A percentile compares a stretch with the other conserved stretches of the same genome.
phyloP scores from a whole-genome alignment of 2,113 vertebrate genomes.

The Anhinga rufa region DNA sequence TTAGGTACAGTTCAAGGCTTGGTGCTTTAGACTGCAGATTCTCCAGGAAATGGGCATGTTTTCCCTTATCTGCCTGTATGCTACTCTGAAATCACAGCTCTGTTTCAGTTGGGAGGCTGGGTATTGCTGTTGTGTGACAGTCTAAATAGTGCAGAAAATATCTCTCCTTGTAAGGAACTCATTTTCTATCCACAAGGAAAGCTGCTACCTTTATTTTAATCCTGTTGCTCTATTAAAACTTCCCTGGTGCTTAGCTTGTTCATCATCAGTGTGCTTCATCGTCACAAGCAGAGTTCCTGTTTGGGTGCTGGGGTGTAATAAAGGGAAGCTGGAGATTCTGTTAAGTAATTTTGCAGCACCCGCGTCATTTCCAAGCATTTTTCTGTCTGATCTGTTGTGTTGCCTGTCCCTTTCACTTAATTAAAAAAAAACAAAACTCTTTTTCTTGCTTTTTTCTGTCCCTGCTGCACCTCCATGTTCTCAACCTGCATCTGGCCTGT shows the following conservation, averaged over 20 bases:
- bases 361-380: neutral
- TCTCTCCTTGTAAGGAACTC: neutral
- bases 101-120: neutral
- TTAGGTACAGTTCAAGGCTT: neutral
- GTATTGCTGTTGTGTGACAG: neutral
- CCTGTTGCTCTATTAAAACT: neutral
- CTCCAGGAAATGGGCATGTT: neutral
- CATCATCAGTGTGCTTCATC: no score
- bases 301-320: neutral
- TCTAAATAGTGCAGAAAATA: neutral
- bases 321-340: neutral
- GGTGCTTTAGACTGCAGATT: neutral
- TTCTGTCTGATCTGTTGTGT: neutral
- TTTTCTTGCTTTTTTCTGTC: neutral
- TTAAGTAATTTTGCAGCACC: neutral
- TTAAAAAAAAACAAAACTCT: neutral
- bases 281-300: neutral
- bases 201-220: neutral
- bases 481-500: neutral
- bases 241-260: neutral
- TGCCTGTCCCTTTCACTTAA: neutral
- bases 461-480: neutral
- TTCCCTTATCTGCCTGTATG: neutral
- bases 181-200: neutral
- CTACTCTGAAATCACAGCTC: neutral